A percentile compares a stretch with the other conserved stretches of the same genome.
These are phyloP conservation scores for Sebastes oblongus DNA, from an alignment of 2,797 vertebrate genomes.

Conservation along the genomic window DNA sequence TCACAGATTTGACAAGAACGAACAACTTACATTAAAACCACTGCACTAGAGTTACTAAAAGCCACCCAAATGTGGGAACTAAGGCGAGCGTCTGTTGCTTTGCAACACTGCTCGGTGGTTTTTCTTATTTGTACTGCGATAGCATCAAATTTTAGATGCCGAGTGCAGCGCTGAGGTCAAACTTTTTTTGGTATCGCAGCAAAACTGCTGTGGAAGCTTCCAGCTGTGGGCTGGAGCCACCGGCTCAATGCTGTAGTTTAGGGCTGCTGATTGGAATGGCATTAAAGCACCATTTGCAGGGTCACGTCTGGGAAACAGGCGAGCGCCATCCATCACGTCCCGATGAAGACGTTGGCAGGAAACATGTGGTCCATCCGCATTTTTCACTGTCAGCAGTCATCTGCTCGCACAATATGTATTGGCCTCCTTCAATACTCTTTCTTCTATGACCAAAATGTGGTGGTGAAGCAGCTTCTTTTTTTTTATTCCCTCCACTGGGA, in stretches of 20 bases:
- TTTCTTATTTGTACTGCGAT: constrained; percentile 6
- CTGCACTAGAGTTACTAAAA: not conserved
- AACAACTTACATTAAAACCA: constrained; percentile 15
- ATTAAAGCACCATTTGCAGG: constrained; percentile 48
- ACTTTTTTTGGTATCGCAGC: constrained; percentile 2
- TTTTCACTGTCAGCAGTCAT: constrained; percentile 38
- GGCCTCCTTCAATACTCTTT: not conserved
- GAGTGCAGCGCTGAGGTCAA: constrained; percentile 14
- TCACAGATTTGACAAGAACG: constrained; percentile 1
- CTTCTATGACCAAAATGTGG: not conserved
- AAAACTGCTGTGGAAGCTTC: constrained; percentile 3
- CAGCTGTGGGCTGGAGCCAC: constrained; percentile 46
- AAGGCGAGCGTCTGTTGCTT: not conserved
- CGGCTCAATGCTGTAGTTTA: constrained; percentile 38
- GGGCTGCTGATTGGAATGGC: constrained; percentile 48
- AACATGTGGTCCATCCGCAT: constrained; percentile 30
- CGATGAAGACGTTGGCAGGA: constrained; percentile 53
- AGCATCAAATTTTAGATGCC: not conserved
- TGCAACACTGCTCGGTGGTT: not conserved
- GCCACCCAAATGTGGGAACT: not conserved
- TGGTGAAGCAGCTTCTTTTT: not conserved
- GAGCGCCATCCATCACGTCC: constrained; percentile 52
- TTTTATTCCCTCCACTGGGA: not conserved
- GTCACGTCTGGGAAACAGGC: constrained; percentile 44
- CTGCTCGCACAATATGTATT: constrained; percentile 9